Evolutionary conservation across 64 coral and sea anemone species (phyloP), one percentile per base, ranked within the genome.

Genomic region (Cladopsammia gracilis): DNA sequence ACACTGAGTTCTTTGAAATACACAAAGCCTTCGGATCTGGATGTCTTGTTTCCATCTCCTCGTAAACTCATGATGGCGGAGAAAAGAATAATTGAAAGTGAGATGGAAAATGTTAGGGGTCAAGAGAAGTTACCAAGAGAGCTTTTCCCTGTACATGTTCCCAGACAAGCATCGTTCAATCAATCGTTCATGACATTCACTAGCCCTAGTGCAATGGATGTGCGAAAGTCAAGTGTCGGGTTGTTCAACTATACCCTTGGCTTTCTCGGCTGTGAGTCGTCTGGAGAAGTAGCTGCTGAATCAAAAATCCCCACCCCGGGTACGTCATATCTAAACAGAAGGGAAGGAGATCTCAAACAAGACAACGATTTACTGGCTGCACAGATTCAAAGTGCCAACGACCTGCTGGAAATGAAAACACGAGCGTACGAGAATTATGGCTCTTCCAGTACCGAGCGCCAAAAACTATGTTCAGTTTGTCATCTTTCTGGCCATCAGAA

Each of bases 31-130:
- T 58, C 85, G 8, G 85, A 88, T 74, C 70, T 88, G 12, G 85
- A 88, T 60, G 85, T 88, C 14, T 9, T 88, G 51, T 88, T 88
- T 71, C 85, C 84, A 7, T 88, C 85, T 0, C 84, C 70, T 18
- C 85, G 75, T 4, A 88, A 88, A 58, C 25, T 88, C 51, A 44
- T 71, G 54, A 42, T 88, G 53, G 85, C 85, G 22, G 85, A 74
- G 54, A 71, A 71, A 88, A 51, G 70, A 88, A 88, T 75, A 6
- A 88, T 88, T 51, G 67, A 88, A 70, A 20, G 22, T 56, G 69
- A 88, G 69, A 18, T 73, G 10, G n/a, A 88, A 46, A 10, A 26
- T 19, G 6, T 88, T 20, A 74, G 61, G 85, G 20, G 48, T 23
- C 5, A 18, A 88, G 10, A 50, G 50, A 42, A 59, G 5, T 20